Evolutionary conservation across 1,140 invertebrate species (phyloP).

Genomic region (Polypedilum pembai): DNA sequence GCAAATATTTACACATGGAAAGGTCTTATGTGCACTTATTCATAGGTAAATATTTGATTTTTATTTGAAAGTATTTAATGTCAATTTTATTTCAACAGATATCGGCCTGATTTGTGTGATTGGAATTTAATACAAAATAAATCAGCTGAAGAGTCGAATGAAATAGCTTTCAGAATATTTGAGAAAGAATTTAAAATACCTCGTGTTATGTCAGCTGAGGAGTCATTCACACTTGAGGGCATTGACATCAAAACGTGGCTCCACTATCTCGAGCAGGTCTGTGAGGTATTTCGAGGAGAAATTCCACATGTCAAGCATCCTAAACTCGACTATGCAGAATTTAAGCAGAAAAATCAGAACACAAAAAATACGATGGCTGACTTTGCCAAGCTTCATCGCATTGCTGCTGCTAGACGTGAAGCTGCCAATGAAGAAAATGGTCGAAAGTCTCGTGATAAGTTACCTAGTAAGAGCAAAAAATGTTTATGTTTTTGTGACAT

Average conservation of each 20-base stretch:
- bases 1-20: slow-evolving; percentile 41
- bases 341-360: slow-evolving; percentile 41
- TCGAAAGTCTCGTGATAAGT: background rate
- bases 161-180: slow-evolving; percentile 72
- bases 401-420: background rate
- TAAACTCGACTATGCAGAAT: slow-evolving; percentile 50
- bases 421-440: background rate
- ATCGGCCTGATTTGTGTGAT: slow-evolving; percentile 81
- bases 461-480: background rate
- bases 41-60: slow-evolving; percentile 37
- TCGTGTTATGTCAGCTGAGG: slow-evolving; percentile 74
- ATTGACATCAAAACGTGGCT: slow-evolving; percentile 71
- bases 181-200: slow-evolving; percentile 64
- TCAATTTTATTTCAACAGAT: slow-evolving; percentile 47
- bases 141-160: slow-evolving; percentile 58
- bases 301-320: slow-evolving; percentile 73
- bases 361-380: background rate
- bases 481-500: background rate
- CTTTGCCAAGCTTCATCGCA: slow-evolving; percentile 18
- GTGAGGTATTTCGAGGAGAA: slow-evolving; percentile 72
- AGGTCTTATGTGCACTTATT: slow-evolving; percentile 40
- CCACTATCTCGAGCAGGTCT: slow-evolving; percentile 80
- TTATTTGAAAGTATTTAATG: background rate
- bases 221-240: slow-evolving; percentile 62
- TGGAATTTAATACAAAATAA: slow-evolving; percentile 60